Conservation (phyloP, 23 tunicate genomes). For the Diplosoma virens region DNA sequence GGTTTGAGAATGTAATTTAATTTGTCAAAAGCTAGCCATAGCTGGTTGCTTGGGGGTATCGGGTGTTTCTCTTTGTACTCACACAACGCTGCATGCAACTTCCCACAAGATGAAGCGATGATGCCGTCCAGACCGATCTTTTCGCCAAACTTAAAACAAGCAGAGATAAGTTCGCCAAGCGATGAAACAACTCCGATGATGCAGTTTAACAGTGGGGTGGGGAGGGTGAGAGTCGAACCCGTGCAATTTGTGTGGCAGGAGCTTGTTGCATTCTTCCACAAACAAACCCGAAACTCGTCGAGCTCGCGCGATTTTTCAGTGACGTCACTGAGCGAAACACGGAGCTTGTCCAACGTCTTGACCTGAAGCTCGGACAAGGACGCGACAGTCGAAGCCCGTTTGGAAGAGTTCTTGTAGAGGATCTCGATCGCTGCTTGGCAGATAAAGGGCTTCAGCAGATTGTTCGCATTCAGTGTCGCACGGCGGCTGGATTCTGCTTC, state of each 20-base stretch:
- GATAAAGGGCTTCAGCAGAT: not conserved
- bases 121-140: not conserved
- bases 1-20: too few relatives aligned
- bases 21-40: too few relatives aligned
- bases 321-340: conserved; percentile 37
- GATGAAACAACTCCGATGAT: not conserved
- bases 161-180: not conserved
- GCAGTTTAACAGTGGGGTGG: conserved; percentile 1
- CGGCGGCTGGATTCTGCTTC: too few relatives aligned
- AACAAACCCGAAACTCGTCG: not conserved
- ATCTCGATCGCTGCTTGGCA: not conserved
- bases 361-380: not conserved
- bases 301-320: conserved; percentile 28
- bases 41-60: too few relatives aligned
- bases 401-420: not conserved
- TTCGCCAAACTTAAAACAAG: not conserved
- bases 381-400: not conserved
- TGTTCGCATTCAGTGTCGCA: too few relatives aligned
- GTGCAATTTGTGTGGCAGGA: not conserved
- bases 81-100: too few relatives aligned
- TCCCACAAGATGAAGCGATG: not conserved
- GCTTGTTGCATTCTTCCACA: conserved; percentile 43
- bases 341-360: not conserved
- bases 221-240: not conserved
- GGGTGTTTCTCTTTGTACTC: too few relatives aligned